Percentiles rank a stretch among this genome's conserved stretches.
phyloP scores from a whole-genome alignment of 2,113 vertebrate genomes.

The Varanus komodoensis region DNA sequence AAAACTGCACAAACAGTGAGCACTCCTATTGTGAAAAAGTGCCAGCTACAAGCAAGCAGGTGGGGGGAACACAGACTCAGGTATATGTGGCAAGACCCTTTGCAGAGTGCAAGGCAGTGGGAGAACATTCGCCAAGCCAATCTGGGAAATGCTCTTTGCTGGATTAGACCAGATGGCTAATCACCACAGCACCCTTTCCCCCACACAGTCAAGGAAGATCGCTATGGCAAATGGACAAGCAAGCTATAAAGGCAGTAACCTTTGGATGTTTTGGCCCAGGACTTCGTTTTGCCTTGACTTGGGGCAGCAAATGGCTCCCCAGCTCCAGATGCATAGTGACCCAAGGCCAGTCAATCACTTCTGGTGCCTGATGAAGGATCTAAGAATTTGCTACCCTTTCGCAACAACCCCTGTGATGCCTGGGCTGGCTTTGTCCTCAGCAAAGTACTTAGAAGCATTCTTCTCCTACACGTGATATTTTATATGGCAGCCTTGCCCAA shows the following conservation, averaged over 20 bases:
- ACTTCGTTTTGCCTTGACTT: too few relatives aligned
- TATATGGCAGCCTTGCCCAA: too few relatives aligned
- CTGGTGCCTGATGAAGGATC: too few relatives aligned
- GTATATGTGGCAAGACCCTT: neutral
- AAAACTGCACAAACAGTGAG: neutral
- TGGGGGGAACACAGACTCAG: neutral
- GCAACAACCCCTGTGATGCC: too few relatives aligned
- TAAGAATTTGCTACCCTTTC: too few relatives aligned
- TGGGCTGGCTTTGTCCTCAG: neutral
- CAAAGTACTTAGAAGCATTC: neutral
- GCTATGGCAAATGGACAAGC: neutral
- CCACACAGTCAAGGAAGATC: neutral
- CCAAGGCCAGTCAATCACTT: too few relatives aligned
- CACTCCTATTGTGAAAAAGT: neutral
- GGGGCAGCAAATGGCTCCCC: too few relatives aligned
- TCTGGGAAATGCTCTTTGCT: neutral
- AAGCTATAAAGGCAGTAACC: neutral
- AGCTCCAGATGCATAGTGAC: too few relatives aligned
- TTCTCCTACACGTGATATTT: neutral
- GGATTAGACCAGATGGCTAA: too few relatives aligned
- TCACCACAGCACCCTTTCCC: too few relatives aligned
- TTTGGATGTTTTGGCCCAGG: neutral
- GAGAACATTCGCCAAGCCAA: too few relatives aligned
- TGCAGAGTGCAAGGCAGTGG: too few relatives aligned
- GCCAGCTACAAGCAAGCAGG: neutral